These are phyloP conservation scores for Linnaemya tessellans DNA, from an alignment of 2,888 invertebrate species.

Conservation along the genomic window DNA sequence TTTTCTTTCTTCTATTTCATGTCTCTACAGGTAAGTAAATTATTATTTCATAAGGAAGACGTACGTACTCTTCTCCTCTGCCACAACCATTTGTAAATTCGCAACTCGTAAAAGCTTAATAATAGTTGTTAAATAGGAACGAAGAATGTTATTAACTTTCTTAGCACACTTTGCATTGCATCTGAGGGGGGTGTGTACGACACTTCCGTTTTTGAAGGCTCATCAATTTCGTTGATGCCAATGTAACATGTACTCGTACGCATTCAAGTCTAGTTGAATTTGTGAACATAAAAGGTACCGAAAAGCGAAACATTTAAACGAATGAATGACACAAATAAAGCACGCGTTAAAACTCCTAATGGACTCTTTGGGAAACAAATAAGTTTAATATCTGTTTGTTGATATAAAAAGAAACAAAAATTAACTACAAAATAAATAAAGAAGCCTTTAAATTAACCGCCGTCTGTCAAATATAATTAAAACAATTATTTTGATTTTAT, in stretches of 20 bases:
- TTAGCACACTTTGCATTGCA: not conserved
- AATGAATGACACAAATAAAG: constrained; percentile 1
- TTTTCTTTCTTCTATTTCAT: constrained; percentile 25
- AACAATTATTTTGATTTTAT: constrained; percentile 24
- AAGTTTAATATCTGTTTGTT: constrained; percentile 8
- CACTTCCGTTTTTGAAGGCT: constrained; percentile 45
- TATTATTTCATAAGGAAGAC: not conserved
- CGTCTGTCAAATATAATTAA: constrained; percentile 29
- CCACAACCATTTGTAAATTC: constrained; percentile 43
- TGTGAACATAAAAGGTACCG: constrained; percentile 45
- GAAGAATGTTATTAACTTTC: constrained; percentile 18
- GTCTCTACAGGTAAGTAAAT: constrained; percentile 53
- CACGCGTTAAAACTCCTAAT: not conserved
- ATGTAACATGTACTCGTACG: not conserved
- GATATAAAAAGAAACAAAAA: not conserved
- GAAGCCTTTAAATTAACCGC: constrained; percentile 36
- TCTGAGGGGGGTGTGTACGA: not conserved
- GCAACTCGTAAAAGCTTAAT: constrained; percentile 44
- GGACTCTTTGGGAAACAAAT: constrained; percentile 49
- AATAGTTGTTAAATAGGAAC: constrained; percentile 38
- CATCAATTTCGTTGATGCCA: not conserved
- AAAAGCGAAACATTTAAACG: constrained; percentile 14
- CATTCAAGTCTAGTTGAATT: not conserved
- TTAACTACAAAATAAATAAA: not conserved
- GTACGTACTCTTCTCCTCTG: too few relatives aligned